Evolutionary conservation across 2,888 invertebrate genomes (phyloP), one percentile per base, ranked within the genome.

Genomic region (Tinea semifulvella): DNA sequence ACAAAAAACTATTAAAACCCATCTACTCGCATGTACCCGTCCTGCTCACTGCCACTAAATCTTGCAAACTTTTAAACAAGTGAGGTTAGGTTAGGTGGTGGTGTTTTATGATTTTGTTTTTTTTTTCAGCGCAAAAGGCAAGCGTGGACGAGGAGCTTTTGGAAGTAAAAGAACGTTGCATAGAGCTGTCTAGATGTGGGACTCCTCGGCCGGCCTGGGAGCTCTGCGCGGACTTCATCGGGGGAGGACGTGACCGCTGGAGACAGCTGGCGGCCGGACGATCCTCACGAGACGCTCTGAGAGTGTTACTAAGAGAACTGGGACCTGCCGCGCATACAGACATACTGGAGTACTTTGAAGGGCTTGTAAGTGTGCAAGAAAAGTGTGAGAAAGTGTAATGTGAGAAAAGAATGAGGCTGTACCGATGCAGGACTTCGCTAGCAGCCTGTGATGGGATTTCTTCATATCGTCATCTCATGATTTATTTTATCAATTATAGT

Each of bases 151-250:
- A 74, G 43, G 80, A 81, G 49, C 49, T 79, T 8, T 52, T 56
- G 2, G 80, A 80, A 43, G 57, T 57, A n/a, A 76, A 66, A 47
- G 82, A 82, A 48, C 61, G 68, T 1, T 76, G 75, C 50, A 56
- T 64, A 0, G 80, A 81, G 48, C 50, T 82, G 50, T 80, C 81
- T 52, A 64, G 80, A 1, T 69, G 74, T 0, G 82, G 82, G 28
- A 80, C 81, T 1, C 82, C 82, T 11, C 65, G 82, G 0, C 82
- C 82, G 31, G 71, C 66, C 17, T 82, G 82, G 82, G 74, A 73
- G 10, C 56, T 77, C 18, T 82, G 82, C 47, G 82, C 72, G 0
- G 81, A 83, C 55, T 80, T 74, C 53, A 74, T 83, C 42, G 69
- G 77, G 1, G 83, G 83, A 0, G 83, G 83, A 0, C 56, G 71